These are phyloP conservation scores for Neomonachus schauinslandi DNA, from an alignment of 2,113 vertebrate species.

Conservation along the genomic window DNA sequence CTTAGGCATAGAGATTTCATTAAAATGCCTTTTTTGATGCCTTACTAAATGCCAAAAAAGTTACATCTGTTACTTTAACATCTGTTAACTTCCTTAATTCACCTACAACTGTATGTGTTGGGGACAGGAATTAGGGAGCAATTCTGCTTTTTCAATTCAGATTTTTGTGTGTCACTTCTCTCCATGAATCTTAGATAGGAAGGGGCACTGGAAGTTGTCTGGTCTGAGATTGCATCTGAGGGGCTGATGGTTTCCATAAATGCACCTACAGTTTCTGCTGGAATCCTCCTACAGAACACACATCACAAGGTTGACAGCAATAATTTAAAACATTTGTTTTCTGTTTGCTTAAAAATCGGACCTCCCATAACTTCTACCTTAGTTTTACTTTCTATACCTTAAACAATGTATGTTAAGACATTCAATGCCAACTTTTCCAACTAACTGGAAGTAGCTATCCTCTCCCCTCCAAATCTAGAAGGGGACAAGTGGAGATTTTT, in stretches of 20 bases:
- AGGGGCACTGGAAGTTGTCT: background rate
- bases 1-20: background rate
- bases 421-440: background rate
- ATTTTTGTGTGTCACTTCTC: background rate
- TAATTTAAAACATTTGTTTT: background rate
- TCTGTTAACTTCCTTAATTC: background rate
- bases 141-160: background rate
- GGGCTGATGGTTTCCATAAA: background rate
- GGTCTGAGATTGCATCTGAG: background rate
- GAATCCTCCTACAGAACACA: background rate
- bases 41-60: background rate
- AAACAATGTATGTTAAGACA: background rate
- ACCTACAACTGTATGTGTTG: rapidly evolving
- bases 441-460: background rate
- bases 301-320: background rate
- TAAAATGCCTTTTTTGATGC: background rate
- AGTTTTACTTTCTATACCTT: background rate
- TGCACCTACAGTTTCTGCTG: background rate
- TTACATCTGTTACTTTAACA: background rate
- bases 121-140: too few relatives aligned
- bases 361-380: background rate
- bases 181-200: background rate
- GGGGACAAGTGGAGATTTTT: background rate
- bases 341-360: background rate
- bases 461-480: background rate